Evolutionary conservation across 2,888 invertebrate genomes (phyloP).

Genomic region (Ptilodon capucinus): DNA sequence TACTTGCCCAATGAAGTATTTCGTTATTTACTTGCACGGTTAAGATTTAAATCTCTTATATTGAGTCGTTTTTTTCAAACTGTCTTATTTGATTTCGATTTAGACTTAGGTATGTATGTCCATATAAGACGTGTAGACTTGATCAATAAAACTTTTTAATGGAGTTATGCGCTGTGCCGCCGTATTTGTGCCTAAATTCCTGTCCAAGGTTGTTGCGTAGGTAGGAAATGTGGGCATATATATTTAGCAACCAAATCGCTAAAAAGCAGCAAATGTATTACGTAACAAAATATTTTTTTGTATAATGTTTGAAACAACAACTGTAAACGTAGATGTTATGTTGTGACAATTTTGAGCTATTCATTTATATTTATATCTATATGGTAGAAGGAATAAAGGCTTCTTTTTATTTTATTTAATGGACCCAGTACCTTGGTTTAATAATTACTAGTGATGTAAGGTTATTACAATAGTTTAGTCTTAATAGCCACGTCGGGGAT

Average conservation of each 20-base stretch:
- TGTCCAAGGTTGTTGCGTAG: background rate
- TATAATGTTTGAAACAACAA: too few species aligned
- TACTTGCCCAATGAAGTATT: conserved; percentile 1
- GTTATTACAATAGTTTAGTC: too few species aligned
- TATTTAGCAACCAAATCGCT: background rate
- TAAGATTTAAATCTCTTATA: background rate
- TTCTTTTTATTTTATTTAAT: too few species aligned
- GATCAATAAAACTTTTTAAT: background rate
- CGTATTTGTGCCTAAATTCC: background rate
- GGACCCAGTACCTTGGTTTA: too few species aligned
- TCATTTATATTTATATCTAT: too few species aligned
- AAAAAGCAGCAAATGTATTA: background rate
- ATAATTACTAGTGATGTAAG: too few species aligned
- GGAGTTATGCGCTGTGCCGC: background rate
- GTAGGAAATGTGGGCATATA: background rate
- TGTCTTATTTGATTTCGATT: background rate
- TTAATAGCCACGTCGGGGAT: too few species aligned
- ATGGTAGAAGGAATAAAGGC: too few species aligned
- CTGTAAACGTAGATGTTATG: too few species aligned
- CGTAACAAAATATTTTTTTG: background rate
- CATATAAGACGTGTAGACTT: too few species aligned
- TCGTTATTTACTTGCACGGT: conserved; percentile 1
- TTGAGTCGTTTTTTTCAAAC: background rate
- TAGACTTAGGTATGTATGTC: background rate
- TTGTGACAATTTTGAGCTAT: too few species aligned